Evolutionary conservation across 2,797 vertebrate genomes (phyloP), one percentile per base, ranked within the genome.

Genomic region (Acanthiza pusilla): DNA sequence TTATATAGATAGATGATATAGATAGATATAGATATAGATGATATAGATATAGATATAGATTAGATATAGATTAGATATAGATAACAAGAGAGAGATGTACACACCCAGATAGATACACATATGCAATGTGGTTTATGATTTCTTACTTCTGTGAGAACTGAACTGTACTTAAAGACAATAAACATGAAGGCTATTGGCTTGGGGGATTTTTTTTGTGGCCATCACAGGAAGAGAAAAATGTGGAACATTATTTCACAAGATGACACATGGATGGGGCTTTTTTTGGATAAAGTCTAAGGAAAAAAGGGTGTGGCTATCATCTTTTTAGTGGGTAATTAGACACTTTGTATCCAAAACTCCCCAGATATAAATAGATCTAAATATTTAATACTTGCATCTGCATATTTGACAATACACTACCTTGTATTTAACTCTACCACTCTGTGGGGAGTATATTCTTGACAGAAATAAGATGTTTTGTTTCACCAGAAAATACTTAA

Each of bases 401-500:
- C 7, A 10, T 53, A 71, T 75, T 73, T 88, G 40, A 85, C 82
- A 86, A 60, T 42, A 57, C 1, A 30, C 3, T 40, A 70, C 30
- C 12, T 60, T 88, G 27, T 45, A 80, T 61, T 68, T 93, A 92
- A 78, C 81, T 66, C 7, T 78, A 58, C 53, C 57, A 29, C 7
- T 74, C 18, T 51, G 5, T 53, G 20, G 26, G 53, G 57, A 79
- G 27, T 60, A 11, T 66, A 43, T 11, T 62, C 3, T 71, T 84
- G 53, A 68, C 48, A 58, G 40, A 93, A 78, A 92, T 72, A 60
- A 20, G 4, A 63, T 77, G 30, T 32, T 92, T 20, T 43, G 48
- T 48, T 74, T 76, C 43, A 74, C 10, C 13, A 72, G 8, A 84
- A 93, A 93, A 27, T 23, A 77, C n/a, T 92, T 97, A 34, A 91